phyloP scores from a whole-genome alignment of 2,797 vertebrate genomes.

The Synaphobranchus kaupii region DNA sequence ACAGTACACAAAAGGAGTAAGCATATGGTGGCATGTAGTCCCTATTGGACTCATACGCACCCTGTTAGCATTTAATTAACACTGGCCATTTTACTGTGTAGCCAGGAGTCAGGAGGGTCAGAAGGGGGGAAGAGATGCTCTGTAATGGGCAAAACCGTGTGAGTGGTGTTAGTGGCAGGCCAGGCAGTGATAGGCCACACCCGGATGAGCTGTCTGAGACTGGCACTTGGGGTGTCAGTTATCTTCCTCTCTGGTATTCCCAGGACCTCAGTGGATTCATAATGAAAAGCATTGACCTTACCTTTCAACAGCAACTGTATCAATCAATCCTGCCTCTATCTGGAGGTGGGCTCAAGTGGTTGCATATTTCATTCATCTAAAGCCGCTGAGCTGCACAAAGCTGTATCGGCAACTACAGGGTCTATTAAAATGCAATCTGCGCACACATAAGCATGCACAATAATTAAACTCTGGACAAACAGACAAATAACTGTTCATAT shows the following conservation, averaged over 20 bases:
- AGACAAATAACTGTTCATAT: constrained; percentile 9
- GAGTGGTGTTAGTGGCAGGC: neutral
- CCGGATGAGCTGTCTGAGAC: neutral
- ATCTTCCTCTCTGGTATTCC: neutral
- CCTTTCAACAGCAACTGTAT: neutral
- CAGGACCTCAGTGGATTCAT: neutral
- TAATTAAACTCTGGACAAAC: neutral
- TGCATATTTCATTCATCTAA: neutral
- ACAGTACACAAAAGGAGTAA: too few species aligned
- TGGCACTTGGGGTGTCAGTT: neutral
- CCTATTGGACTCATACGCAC: too few species aligned
- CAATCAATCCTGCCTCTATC: neutral
- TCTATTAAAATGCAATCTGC: neutral
- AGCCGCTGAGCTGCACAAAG: neutral
- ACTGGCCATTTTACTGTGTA: too few species aligned
- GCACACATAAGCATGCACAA: neutral
- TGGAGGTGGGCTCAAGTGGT: neutral
- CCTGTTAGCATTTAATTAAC: too few species aligned
- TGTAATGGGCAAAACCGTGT: neutral
- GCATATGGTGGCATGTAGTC: neutral
- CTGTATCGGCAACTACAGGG: neutral
- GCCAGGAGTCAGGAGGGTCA: neutral
- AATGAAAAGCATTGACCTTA: neutral
- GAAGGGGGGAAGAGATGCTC: too few species aligned
- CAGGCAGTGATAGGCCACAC: too few species aligned